These are phyloP conservation scores for Catalaphyllia jardinei DNA, from an alignment of 64 coral and sea anemone genomes.

Conservation along the genomic window DNA sequence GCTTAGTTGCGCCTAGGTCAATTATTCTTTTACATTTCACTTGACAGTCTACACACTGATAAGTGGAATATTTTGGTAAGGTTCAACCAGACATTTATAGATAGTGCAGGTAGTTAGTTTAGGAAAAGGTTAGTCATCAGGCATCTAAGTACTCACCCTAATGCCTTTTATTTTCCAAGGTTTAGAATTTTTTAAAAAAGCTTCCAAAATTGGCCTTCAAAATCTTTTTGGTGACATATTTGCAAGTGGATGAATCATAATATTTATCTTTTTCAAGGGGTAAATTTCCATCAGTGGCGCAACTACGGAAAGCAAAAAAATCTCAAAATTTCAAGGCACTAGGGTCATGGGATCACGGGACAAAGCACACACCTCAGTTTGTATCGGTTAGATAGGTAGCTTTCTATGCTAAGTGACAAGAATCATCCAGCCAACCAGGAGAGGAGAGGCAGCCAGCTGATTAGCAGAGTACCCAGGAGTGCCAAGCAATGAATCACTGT, in stretches of 20 bases:
- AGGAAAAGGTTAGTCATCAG: too few relatives aligned
- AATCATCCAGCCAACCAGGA: background rate
- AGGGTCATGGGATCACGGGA: background rate
- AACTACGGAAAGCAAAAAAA: background rate
- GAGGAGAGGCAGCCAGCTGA: background rate
- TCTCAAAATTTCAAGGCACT: background rate
- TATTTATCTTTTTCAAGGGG: too few relatives aligned
- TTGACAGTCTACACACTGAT: slow-evolving; percentile 5
- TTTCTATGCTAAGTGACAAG: background rate
- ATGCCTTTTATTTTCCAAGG: background rate
- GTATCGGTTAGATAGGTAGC: background rate
- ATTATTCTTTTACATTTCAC: slow-evolving; percentile 2
- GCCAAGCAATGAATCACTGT: background rate
- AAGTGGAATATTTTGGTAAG: slow-evolving; percentile 10
- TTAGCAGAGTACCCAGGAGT: background rate
- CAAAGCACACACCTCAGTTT: slow-evolving; percentile 22
- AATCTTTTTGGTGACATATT: background rate
- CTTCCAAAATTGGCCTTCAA: background rate
- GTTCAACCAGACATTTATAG: slow-evolving; percentile 16
- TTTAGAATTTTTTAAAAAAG: background rate
- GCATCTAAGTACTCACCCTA: background rate
- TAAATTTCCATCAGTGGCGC: background rate
- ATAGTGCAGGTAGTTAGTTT: too few relatives aligned
- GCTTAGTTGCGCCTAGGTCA: slow-evolving; percentile 33
- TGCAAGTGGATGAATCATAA: background rate